phyloP scores from a whole-genome alignment of 2,888 invertebrate genomes.

The Tridacna gigas region DNA sequence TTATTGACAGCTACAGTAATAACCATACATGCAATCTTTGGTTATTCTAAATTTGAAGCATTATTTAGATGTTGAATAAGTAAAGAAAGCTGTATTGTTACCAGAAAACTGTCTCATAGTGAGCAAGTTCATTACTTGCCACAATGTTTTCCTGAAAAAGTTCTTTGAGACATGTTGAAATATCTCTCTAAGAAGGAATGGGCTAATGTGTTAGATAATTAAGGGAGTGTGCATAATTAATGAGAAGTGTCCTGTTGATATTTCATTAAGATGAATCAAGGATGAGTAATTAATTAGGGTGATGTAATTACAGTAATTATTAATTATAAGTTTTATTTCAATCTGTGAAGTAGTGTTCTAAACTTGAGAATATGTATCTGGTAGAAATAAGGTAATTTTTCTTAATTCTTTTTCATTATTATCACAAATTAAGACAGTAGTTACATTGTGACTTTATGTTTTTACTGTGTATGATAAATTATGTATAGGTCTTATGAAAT shows the following conservation, averaged over 20 bases:
- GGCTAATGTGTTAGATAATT: slow-evolving; percentile 1
- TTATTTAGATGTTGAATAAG: neutral
- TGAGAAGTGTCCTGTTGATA: neutral
- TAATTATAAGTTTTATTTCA: slow-evolving; percentile 20
- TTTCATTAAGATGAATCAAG: neutral
- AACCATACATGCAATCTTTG: no score
- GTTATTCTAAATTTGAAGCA: no score
- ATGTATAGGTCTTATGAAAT: neutral
- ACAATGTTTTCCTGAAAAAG: neutral
- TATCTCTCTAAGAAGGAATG: neutral
- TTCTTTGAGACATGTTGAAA: neutral
- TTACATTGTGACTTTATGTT: no score
- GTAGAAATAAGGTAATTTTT: slow-evolving; percentile 16
- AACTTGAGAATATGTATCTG: slow-evolving; percentile 11
- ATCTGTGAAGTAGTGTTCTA: slow-evolving; percentile 3
- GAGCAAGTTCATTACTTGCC: neutral
- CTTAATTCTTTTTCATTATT: neutral
- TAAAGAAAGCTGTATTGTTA: neutral
- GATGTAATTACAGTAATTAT: slow-evolving; percentile 13
- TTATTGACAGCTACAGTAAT: no score
- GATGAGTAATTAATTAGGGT: slow-evolving; percentile 1
- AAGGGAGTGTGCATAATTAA: slow-evolving; percentile 4
- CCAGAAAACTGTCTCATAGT: neutral
- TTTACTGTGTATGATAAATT: neutral
- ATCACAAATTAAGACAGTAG: no score